Evolutionary conservation across 92 coral and sea anemone species (phyloP).

Genomic region (Metridium senile): DNA sequence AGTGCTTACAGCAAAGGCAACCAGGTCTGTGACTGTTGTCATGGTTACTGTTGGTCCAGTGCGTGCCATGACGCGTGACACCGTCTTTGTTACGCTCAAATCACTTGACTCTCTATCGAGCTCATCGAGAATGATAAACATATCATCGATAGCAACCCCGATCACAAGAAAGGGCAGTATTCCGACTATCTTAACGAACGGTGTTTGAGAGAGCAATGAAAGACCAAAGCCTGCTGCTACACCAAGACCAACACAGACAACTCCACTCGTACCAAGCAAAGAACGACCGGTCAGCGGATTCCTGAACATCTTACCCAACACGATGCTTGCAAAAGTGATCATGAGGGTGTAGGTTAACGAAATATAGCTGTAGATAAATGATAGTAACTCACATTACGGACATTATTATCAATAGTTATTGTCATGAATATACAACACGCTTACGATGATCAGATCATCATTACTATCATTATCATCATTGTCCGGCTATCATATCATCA

Average conservation of each 20-base stretch:
- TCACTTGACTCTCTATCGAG: slow-evolving; percentile 56
- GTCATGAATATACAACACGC: no score
- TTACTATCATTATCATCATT: no score
- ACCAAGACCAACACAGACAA: slow-evolving; percentile 69
- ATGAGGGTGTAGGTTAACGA: slow-evolving; percentile 67
- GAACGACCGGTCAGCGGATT: slow-evolving; percentile 82
- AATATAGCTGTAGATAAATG: slow-evolving; percentile 22
- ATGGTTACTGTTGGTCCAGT: slow-evolving; percentile 79
- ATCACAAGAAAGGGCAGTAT: slow-evolving; percentile 76
- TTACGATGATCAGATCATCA: no score
- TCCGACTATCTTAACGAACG: slow-evolving; percentile 70
- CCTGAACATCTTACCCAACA: slow-evolving; percentile 62
- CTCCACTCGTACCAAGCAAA: slow-evolving; percentile 63
- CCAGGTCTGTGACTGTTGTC: slow-evolving; percentile 83
- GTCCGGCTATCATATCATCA: no score
- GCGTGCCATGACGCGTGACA: slow-evolving; percentile 69
- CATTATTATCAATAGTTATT: no score
- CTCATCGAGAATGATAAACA: slow-evolving; percentile 74
- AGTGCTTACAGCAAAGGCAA: slow-evolving; percentile 80
- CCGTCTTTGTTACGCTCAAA: slow-evolving; percentile 58
- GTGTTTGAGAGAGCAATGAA: slow-evolving; percentile 54
- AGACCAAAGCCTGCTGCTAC: slow-evolving; percentile 69
- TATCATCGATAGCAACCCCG: slow-evolving; percentile 85
- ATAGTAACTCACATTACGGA: neutral
- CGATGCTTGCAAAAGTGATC: slow-evolving; percentile 61